Base-by-base conservation (phyloP, 2,797 vertebrate species). In the Liparis tanakae region DNA sequence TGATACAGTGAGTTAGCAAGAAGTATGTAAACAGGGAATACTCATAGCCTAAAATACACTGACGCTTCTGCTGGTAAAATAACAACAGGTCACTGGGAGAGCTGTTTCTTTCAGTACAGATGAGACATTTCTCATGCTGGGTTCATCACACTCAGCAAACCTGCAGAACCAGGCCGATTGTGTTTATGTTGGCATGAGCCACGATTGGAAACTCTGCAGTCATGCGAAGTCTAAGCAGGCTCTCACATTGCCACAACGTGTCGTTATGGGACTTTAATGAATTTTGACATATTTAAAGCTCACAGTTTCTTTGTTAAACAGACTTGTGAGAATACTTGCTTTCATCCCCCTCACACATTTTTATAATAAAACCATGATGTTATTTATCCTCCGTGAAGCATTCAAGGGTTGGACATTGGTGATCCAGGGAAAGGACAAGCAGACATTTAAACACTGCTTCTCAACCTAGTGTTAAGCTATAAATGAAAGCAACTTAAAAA, bases 21-120 rank as follows among this genome's bases (percentile, higher is more conserved):
- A 64, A 50, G 50, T 50, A 53, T 78, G 75, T 72, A 67, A 56
- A 72, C 20, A 0, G 10, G 46, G 36, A 46, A 51, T 12, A 71
- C 20, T 71, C 41, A 61, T 48, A 34, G 62, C 44, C 50, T 56
- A 56, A 61, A 77, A 72, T 61, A 77, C 17, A 41, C 33, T 18
- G 1, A 14, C 72, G 43, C 75, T 67, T 67, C 63, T 72, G 68
- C 75, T 56, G 63, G 41, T 67, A 56, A 36, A 67, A 67, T 56
- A 67, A 78, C 69, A 78, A 62, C 6, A 30, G n/a, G 12, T 34
- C 53, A n/a, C 25, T n/a, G 36, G 10, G 67, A 10, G 36, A 39
- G 37, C 46, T 30, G 25, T 54, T 37, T 57, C 14, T 30, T 14
- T n/a, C 43, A 56, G 20, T 37, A 46, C 39, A 37, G 30, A 61